Evolutionary conservation across 1,140 invertebrate genomes (phyloP).

Genomic region (Drosophila trapezifrons): DNA sequence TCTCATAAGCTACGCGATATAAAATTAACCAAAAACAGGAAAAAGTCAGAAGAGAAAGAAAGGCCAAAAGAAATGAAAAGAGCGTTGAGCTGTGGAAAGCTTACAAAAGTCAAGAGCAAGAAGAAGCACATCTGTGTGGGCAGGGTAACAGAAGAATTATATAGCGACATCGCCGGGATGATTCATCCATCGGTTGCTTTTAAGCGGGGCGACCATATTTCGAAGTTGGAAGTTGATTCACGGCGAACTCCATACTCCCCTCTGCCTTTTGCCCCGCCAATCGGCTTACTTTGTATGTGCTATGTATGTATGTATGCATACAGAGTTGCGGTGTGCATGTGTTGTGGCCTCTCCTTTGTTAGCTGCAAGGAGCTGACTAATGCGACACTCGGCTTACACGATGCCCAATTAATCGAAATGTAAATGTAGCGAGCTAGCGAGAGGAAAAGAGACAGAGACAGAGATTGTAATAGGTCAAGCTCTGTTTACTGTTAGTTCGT

Average conservation of each 20-base stretch:
- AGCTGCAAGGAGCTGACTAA: slow-evolving; percentile 50
- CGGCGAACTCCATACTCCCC: slow-evolving; percentile 54
- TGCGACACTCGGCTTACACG: slow-evolving; percentile 38
- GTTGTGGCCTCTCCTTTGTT: slow-evolving; percentile 51
- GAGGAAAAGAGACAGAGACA: neutral
- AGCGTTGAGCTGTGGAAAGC: slow-evolving; percentile 49
- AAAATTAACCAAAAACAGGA: slow-evolving; percentile 72
- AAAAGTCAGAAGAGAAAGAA: slow-evolving; percentile 45
- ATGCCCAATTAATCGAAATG: slow-evolving; percentile 38
- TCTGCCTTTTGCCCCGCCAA: neutral
- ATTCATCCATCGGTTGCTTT: slow-evolving; percentile 66
- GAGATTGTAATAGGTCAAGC: slow-evolving; percentile 9
- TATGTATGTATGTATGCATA: slow-evolving; percentile 6
- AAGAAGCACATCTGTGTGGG: slow-evolving; percentile 42
- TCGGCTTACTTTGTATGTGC: slow-evolving; percentile 25
- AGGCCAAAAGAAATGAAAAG: slow-evolving; percentile 42
- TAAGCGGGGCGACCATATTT: slow-evolving; percentile 64
- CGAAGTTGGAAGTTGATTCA: slow-evolving; percentile 77
- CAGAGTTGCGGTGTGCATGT: slow-evolving; percentile 13
- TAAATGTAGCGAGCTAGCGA: slow-evolving; percentile 14
- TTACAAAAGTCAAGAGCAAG: slow-evolving; percentile 41
- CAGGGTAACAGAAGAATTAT: slow-evolving; percentile 20
- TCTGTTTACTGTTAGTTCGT: slow-evolving; percentile 16
- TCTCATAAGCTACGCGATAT: slow-evolving; percentile 51
- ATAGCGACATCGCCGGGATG: slow-evolving; percentile 40